Evolutionary conservation across 2,797 vertebrate species (phyloP).

Genomic region (Gallinago stenura): DNA sequence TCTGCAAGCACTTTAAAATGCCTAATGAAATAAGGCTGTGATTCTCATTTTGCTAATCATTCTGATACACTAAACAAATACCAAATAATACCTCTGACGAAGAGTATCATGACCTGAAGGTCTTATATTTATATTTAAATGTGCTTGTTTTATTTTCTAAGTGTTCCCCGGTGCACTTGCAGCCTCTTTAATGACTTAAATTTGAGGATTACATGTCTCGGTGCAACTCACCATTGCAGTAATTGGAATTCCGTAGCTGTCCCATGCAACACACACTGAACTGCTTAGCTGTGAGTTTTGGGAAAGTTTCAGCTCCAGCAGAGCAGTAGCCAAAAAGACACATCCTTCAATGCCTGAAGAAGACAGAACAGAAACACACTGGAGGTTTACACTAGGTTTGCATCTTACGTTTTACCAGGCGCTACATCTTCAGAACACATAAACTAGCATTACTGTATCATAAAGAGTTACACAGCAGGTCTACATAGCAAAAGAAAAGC

Average conservation of each 20-base stretch:
- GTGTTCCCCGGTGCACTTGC: background rate
- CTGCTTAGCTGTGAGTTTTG: constrained; percentile 56
- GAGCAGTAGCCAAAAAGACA: constrained; percentile 52
- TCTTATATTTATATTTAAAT: constrained; percentile 27
- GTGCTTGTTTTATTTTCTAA: background rate
- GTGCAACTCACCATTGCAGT: constrained; percentile 52
- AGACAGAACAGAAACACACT: constrained; percentile 46
- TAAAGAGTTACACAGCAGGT: background rate
- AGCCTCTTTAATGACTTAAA: constrained; percentile 46
- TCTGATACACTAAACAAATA: background rate
- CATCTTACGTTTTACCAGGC: background rate
- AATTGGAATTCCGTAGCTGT: constrained; percentile 67
- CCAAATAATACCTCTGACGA: background rate
- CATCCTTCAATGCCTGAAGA: constrained; percentile 55
- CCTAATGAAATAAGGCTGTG: background rate
- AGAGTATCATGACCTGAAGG: background rate
- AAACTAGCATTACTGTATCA: background rate
- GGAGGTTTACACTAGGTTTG: background rate
- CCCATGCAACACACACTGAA: constrained; percentile 55
- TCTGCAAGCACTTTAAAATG: background rate
- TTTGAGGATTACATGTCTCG: constrained; percentile 43
- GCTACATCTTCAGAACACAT: background rate
- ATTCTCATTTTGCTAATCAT: constrained; percentile 7
- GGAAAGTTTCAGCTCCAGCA: constrained; percentile 60
- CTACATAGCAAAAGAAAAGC: background rate